Percentiles rank a stretch among this genome's conserved stretches.
Conservation (phyloP, 2,113 vertebrate species). For the Tetrax tetrax region DNA sequence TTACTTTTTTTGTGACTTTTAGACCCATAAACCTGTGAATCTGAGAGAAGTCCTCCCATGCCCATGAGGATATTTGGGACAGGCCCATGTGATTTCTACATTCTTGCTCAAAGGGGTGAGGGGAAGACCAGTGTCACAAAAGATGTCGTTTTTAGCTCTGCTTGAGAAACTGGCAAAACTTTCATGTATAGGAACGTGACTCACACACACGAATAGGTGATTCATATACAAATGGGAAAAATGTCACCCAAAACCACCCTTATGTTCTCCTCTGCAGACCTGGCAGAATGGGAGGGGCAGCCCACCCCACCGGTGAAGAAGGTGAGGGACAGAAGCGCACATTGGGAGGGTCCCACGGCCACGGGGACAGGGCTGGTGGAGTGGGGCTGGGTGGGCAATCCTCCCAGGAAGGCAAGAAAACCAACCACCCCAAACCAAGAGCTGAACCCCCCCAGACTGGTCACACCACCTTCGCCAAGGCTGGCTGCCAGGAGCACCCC, state of each 20-base stretch:
- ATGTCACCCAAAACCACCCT: neutral
- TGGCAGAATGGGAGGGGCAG: fast-evolving
- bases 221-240: neutral
- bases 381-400: neutral
- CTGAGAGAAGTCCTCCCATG: neutral
- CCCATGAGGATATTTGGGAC: neutral
- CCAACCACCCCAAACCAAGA: neutral
- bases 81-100: neutral
- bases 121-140: neutral
- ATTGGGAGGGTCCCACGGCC: neutral
- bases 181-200: neutral
- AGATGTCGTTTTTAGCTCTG: neutral
- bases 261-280: neutral
- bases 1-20: neutral
- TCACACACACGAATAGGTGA: neutral
- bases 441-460: neutral
- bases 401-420: neutral
- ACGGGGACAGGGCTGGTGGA: neutral
- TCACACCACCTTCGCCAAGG: fast-evolving
- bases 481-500: neutral
- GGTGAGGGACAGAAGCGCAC: neutral
- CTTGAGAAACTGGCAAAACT: neutral
- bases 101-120: neutral
- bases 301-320: neutral
- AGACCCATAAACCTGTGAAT: neutral